Evolutionary conservation across 1,140 invertebrate species (phyloP), one percentile per base, ranked within the genome.

Genomic region (Zaprionus inermis): DNA sequence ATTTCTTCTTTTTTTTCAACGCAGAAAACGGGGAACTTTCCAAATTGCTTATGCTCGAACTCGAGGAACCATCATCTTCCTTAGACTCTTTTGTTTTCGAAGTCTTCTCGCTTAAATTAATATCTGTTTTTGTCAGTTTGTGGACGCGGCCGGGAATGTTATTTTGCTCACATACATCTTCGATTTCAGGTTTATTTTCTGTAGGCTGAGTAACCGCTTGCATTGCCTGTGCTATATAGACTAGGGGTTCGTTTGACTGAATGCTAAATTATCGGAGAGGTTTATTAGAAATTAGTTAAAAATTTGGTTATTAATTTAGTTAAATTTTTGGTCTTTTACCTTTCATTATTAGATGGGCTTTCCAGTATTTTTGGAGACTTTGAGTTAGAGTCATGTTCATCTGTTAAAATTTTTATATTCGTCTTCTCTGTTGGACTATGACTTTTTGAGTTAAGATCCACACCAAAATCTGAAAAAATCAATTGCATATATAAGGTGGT

Each of bases 141-240:
- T 32, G 30, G 6, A 7, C 7, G 7, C 30, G 30, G 0, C 1
- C 30, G 30, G 30, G 30, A 10, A 5, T 32, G 5, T 10, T 0
- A 6, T 5, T 0, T 9, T 32, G 6, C 10, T 32, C 30, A 5
- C 30, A 7, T 32, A 32, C 10, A 32, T 9, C 55, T 22, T 20
- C 18, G 1, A 2, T 38, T 30, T 18, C 11, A 9, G 2, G 4
- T 11, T n/a, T 12, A 10, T 1, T 55, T 55, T 2, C 1, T n/a
- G 9, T 30, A 11, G 0, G 0, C 41, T 20, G n/a, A 30, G 64
- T 18, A 9, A 12, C 24, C 30, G 28, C 5, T 57, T 46, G 64
- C 64, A 58, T 66, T 46, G 64, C 54, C 38, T 57, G 11, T 5
- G 52, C 64, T 32, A 66, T 57, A 5, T 49, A 14, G 7, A 3